Base-by-base conservation (phyloP, 2,888 invertebrate species). In the Barypeithes pellucidus region DNA sequence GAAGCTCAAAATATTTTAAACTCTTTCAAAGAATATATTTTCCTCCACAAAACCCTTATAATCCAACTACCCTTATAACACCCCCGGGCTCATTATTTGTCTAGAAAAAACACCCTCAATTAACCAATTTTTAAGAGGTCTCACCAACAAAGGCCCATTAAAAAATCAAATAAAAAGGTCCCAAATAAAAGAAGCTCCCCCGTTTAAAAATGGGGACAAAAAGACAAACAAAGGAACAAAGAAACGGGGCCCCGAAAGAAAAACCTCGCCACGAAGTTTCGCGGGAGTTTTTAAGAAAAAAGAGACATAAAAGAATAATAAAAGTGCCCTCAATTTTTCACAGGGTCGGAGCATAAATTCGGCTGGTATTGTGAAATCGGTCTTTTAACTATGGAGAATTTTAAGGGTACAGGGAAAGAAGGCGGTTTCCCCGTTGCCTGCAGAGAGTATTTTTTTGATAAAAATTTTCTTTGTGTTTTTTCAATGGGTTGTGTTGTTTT, bases 251-350 rank as follows among this genome's bases (percentile, higher is more conserved):
- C 11, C 43, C 24, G 41, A 66, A 65, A 72, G 65, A 67, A 68
- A 61, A 60, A 50, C 45, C 39, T 20, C 50, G 61, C 39, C 77
- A 75, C 77, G 76, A 80, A 79, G 76, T 80, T 80, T 79, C 75
- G 77, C 79, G 76, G 68, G 70, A 50, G 50, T 75, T 54, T 14
- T 72, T 68, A 75, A 73, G 71, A 76, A 77, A 68, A 76, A 77
- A n/a, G 45, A 45, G 59, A 72, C 76, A 79, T 80, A 79, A 80
- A 79, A 78, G 79, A 78, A 80, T 78, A 80, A 79, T 80, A 80
- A 79, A 79, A 80, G 77, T 77, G 79, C 79, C 79, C 81, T 79
- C 81, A 80, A 54, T 33, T 82, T 80, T 80, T 61, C 43, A 29
- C 63, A 50, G 33, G 16, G 47, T 12, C 47, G 50, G 63, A n/a